These are phyloP conservation scores for Nothocercus nigrocapillus DNA, from an alignment of 2,113 vertebrate genomes.

Conservation along the genomic window DNA sequence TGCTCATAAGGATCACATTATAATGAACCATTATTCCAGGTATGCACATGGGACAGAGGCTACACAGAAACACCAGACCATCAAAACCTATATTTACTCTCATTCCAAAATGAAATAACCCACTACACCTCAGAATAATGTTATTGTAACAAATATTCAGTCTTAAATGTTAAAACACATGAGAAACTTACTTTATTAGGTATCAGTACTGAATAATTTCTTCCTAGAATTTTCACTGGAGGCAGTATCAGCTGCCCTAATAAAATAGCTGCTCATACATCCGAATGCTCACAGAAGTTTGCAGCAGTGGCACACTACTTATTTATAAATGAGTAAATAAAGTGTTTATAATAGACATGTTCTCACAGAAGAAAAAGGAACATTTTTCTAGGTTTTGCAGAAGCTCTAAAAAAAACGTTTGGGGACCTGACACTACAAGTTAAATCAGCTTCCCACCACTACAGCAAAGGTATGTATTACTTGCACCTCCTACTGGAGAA, in stretches of 20 bases:
- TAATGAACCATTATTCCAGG: background rate
- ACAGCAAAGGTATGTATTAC: fast-evolving
- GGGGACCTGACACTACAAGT: background rate
- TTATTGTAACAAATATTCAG: background rate
- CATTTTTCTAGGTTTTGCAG: background rate
- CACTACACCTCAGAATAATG: background rate
- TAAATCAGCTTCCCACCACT: background rate
- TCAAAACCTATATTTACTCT: background rate
- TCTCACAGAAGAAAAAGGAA: background rate
- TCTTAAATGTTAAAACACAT: background rate
- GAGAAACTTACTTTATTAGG: background rate
- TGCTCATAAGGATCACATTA: background rate
- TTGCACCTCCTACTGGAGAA: background rate
- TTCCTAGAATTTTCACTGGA: background rate
- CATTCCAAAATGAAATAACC: background rate
- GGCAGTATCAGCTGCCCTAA: background rate
- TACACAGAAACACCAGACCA: background rate
- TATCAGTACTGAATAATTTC: background rate
- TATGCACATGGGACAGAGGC: background rate
- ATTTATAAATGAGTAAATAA: background rate
- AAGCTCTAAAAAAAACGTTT: background rate
- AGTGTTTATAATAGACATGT: background rate
- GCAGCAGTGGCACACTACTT: background rate
- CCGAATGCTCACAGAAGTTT: background rate
- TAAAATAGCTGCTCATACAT: background rate